Percentiles rank a stretch among this genome's conserved stretches.
Conservation (phyloP, 2,888 invertebrate genomes). For the Orthosia incerta region DNA sequence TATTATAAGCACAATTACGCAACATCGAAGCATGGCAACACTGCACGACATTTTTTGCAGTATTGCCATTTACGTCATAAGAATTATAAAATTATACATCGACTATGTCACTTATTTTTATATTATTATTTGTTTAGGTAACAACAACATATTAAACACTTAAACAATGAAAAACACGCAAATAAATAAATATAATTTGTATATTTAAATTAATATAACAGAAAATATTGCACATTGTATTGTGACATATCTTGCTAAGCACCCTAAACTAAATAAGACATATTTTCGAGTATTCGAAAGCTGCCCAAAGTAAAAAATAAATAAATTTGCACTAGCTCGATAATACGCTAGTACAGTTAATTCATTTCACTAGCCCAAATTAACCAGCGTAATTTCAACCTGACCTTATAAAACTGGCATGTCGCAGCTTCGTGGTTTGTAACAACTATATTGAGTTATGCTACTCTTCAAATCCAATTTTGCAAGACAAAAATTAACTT, state of each 20-base stretch:
- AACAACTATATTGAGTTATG: not conserved
- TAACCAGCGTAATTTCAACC: not conserved
- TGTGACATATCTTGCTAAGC: slow-evolving; percentile 12
- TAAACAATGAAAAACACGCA: too few species aligned
- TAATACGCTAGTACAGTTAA: not conserved
- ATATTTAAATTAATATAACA: slow-evolving; percentile 19
- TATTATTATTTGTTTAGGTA: slow-evolving; percentile 11
- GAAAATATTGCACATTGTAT: slow-evolving; percentile 44
- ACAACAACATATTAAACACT: slow-evolving; percentile 23
- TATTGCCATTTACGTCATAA: slow-evolving; percentile 19
- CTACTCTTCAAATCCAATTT: not conserved
- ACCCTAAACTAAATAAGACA: not conserved
- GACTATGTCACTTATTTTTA: not conserved
- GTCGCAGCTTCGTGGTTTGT: not conserved
- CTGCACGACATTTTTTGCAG: slow-evolving; percentile 1
- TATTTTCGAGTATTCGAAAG: not conserved
- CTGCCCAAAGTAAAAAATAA: not conserved
- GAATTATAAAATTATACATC: slow-evolving; percentile 10
- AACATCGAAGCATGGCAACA: slow-evolving; percentile 10
- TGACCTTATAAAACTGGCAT: not conserved
- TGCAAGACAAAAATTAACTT: not conserved
- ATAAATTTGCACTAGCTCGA: not conserved
- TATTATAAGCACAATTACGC: slow-evolving; percentile 10
- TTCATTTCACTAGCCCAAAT: not conserved
- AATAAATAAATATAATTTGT: slow-evolving; percentile 5